Evolutionary conservation across 2,888 invertebrate genomes (phyloP).

Genomic region (Lepidochrysops patricia): DNA sequence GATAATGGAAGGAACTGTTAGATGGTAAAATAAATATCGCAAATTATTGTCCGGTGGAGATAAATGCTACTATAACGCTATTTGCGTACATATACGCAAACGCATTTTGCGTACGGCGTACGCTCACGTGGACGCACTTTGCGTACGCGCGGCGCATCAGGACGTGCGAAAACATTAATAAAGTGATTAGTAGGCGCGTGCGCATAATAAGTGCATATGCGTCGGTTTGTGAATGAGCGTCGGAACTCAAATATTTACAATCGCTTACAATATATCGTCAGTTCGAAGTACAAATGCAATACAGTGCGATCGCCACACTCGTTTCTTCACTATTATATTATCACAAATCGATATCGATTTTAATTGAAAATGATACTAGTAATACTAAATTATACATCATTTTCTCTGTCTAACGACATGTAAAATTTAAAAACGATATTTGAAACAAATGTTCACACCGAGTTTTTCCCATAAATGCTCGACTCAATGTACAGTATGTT

Average conservation of each 20-base stretch:
- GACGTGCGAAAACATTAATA: not conserved
- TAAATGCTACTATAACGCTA: conserved; percentile 3
- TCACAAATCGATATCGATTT: conserved; percentile 12
- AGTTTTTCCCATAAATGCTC: conserved; percentile 49
- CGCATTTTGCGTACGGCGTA: not conserved
- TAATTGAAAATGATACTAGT: conserved; percentile 9
- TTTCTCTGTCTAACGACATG: not conserved
- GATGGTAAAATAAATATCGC: conserved; percentile 11
- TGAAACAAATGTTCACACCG: conserved; percentile 16
- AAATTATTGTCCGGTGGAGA: not conserved
- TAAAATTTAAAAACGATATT: conserved; percentile 12
- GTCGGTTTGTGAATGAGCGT: conserved; percentile 12
- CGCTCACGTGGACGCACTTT: not conserved
- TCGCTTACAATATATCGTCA: conserved; percentile 5
- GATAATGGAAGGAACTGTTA: conserved; percentile 11
- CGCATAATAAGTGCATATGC: not conserved
- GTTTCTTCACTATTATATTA: conserved; percentile 10
- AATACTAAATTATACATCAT: conserved; percentile 12
- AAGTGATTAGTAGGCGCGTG: not conserved
- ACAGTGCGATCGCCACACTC: conserved; percentile 1
- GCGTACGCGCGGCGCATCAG: not conserved
- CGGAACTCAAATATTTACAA: conserved; percentile 5
- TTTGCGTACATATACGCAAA: not conserved
- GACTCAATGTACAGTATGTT: conserved; percentile 35
- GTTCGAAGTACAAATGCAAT: conserved; percentile 11